Base-by-base conservation (phyloP, 2,888 invertebrate genomes). In the Cephus pygmeus region DNA sequence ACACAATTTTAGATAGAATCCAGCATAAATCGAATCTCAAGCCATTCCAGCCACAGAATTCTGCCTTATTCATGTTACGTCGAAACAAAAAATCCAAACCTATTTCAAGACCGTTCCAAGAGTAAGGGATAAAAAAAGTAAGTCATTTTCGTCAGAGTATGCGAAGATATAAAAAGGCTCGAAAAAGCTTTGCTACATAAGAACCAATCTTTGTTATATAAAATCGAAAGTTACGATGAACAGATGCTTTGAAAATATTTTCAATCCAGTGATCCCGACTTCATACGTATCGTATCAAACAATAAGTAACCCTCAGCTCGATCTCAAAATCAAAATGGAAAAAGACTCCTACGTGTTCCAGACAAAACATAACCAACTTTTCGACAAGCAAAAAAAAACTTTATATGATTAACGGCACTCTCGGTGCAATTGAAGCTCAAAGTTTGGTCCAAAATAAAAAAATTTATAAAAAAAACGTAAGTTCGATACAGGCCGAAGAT, bases 201-300 rank as follows among this genome's bases (percentile, higher is more conserved):
- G 87, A 88, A 88, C 87, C 86, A 89, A 89, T 89, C 88, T 89
- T 88, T 87, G 88, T 89, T 86, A 84, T 83, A 88, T 89, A 89
- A 88, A 88, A 88, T 88, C 87, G 88, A 87, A 81, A 87, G 87
- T 88, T 84, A 87, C 85, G 88, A 83, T 79, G 85, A 84, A 83
- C 85, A 82, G 78, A 85, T 82, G 83, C 83, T 87, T 82, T 82
- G 79, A 78, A 77, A 83, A 81, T 85, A 84, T 82, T 23, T 23
- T 23, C 56, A 23, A 83, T 83, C 82, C 76, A 78, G 77, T 0
- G 82, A 34, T 31, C 35, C 33, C 11, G 73, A 33, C 30, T 33
- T 6, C 11, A 33, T 12, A 33, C 23, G 31, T 71, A 84, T 86
- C 82, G 83, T 86, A 83, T 84, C 83, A 86, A 86, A 34, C 34